Percentiles rank a stretch among this genome's conserved stretches.
Evolutionary conservation across 2,113 vertebrate species (phyloP).

Genomic region (Lichenostomus cassidix): DNA sequence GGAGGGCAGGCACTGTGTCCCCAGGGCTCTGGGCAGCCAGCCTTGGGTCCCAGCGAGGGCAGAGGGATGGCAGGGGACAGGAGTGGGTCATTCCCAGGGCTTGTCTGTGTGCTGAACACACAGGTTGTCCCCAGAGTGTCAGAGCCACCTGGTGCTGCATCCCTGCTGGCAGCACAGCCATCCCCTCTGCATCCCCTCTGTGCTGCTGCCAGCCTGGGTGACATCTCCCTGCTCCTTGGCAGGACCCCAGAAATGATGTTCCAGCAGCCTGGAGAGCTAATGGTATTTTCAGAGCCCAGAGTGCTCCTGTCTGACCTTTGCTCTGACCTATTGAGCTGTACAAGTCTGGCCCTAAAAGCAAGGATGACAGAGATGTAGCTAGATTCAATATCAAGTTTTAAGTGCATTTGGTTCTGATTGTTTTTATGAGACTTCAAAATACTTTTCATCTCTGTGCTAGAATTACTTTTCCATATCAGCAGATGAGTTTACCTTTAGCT

Average conservation of each 20-base stretch:
- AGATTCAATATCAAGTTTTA: neutral
- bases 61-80: fast-evolving
- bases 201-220: neutral
- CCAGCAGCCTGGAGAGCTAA: neutral
- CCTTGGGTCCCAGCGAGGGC: neutral
- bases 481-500: neutral
- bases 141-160: fast-evolving
- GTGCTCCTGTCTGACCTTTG: neutral
- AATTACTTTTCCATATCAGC: slow-evolving; percentile 11
- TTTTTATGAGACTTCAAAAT: slow-evolving; percentile 2
- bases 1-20: neutral
- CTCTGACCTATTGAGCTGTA: neutral
- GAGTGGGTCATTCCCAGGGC: neutral
- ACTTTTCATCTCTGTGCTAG: neutral
- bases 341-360: neutral
- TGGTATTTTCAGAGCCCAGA: neutral
- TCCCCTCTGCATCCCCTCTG: neutral
- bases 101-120: fast-evolving
- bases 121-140: fast-evolving
- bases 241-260: fast-evolving
- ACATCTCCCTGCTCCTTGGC: neutral
- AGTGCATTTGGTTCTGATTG: neutral
- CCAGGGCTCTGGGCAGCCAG: neutral
- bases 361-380: neutral
- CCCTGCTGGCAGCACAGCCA: neutral